Percentiles rank a stretch among this genome's conserved stretches.
Conservation (phyloP, 2,113 vertebrate genomes). For the Orycteropus afer region DNA sequence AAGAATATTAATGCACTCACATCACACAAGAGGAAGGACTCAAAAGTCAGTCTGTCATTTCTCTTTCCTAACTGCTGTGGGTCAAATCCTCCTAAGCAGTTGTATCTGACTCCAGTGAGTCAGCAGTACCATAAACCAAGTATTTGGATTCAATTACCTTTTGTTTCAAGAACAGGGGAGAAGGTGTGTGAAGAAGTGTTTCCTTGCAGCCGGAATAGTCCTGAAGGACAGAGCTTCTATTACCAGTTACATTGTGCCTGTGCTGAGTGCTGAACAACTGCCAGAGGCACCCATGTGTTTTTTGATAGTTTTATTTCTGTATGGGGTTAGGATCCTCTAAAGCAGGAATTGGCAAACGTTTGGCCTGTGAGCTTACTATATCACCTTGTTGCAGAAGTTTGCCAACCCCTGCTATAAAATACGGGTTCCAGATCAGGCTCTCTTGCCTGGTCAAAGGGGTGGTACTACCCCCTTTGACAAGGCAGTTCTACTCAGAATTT, state of each 20-base stretch:
- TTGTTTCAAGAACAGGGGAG: background rate
- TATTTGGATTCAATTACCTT: no score
- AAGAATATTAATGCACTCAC: background rate
- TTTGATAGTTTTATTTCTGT: background rate
- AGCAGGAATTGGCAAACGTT: background rate
- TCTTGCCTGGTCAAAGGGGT: background rate
- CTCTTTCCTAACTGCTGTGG: background rate
- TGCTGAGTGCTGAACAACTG: background rate
- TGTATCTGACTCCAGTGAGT: background rate
- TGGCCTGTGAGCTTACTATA: background rate
- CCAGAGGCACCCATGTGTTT: background rate
- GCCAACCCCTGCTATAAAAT: background rate
- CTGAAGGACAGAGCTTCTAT: background rate
- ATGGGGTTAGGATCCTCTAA: background rate
- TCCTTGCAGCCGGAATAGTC: background rate
- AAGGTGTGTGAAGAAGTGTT: background rate
- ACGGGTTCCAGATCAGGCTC: background rate
- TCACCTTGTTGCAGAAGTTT: background rate
- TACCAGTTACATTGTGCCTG: no score
- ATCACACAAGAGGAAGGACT: background rate
- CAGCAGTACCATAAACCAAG: background rate
- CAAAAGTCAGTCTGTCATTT: background rate
- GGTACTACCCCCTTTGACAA: background rate
- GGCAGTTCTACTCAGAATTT: background rate
- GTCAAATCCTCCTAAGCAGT: background rate